These are phyloP conservation scores for Sicus ferrugineus DNA, from an alignment of 2,888 invertebrate species.

Conservation along the genomic window DNA sequence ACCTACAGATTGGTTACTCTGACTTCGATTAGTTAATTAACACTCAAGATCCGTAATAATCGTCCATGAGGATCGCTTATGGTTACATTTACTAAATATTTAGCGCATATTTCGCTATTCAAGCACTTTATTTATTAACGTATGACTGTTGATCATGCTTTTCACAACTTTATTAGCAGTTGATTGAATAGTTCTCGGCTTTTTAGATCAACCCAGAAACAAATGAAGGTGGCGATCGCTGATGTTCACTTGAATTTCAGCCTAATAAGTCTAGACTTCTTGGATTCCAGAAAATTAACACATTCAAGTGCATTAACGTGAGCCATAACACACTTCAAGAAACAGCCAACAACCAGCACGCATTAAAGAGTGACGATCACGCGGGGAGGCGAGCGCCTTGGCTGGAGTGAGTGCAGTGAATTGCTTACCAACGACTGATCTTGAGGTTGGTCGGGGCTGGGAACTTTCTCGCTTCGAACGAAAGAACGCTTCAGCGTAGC, in stretches of 20 bases:
- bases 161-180: background rate
- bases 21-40: too few relatives aligned
- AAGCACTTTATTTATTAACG: background rate
- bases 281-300: slow-evolving; percentile 37
- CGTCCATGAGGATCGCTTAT: too few relatives aligned
- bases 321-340: background rate
- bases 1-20: too few relatives aligned
- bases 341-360: background rate
- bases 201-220: background rate
- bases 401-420: background rate
- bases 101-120: too few relatives aligned
- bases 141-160: background rate
- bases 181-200: background rate
- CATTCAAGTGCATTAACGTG: slow-evolving; percentile 29
- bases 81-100: too few relatives aligned
- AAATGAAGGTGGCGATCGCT: background rate
- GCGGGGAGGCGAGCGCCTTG: background rate
- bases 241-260: background rate
- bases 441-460: slow-evolving; percentile 7
- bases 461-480: background rate
- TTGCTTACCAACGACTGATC: background rate
- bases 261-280: slow-evolving; percentile 35
- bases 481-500: background rate
- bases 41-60: too few relatives aligned
- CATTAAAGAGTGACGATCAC: slow-evolving; percentile 8